phyloP scores from a whole-genome alignment of 2,888 invertebrate genomes.

The Strigamia transsilvanica region DNA sequence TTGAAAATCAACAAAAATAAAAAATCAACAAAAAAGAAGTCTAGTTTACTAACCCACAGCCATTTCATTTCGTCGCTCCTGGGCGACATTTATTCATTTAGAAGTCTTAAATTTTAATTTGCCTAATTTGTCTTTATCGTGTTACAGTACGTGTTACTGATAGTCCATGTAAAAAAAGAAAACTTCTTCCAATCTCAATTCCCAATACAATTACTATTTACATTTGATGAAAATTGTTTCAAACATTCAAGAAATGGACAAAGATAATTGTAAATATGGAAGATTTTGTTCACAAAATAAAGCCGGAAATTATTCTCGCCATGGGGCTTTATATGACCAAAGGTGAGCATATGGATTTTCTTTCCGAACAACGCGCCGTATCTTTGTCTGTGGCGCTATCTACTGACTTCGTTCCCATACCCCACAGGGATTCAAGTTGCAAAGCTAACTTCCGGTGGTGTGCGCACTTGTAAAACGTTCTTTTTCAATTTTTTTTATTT shows the following conservation, averaged over 20 bases:
- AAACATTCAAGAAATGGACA: slow-evolving; percentile 30
- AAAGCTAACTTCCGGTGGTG: slow-evolving; percentile 47
- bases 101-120: too few relatives aligned
- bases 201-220: background rate
- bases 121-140: background rate
- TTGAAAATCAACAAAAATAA: too few relatives aligned
- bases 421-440: slow-evolving; percentile 45
- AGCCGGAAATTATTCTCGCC: slow-evolving; percentile 42
- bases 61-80: too few relatives aligned
- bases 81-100: too few relatives aligned
- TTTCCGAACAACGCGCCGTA: slow-evolving; percentile 32
- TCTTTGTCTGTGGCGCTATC: slow-evolving; percentile 48
- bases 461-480: slow-evolving; percentile 40
- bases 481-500: slow-evolving; percentile 43
- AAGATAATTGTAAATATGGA: slow-evolving; percentile 32
- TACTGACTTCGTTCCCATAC: slow-evolving; percentile 33
- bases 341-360: slow-evolving; percentile 37
- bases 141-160: background rate
- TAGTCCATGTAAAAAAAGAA: background rate
- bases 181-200: slow-evolving; percentile 14
- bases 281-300: slow-evolving; percentile 25
- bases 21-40: too few relatives aligned
- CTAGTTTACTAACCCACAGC: too few relatives aligned
- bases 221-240: background rate
- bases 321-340: slow-evolving; percentile 33